Evolutionary conservation across 1,140 invertebrate species (phyloP), one percentile per base, ranked within the genome.

Genomic region (Apis laboriosa): DNA sequence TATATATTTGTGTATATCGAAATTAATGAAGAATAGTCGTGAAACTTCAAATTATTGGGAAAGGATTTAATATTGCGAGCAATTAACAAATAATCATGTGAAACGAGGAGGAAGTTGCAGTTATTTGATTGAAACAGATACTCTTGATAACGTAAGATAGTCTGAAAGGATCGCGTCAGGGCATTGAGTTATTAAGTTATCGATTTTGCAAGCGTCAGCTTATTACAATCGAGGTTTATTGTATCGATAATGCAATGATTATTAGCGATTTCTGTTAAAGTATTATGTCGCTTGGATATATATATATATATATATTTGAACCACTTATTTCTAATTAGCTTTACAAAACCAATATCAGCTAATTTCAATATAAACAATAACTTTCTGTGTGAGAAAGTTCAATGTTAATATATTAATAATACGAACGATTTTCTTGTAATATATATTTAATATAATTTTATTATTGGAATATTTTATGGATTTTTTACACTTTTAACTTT

Each of bases 141-240:
- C 2, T 19, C 17, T n/a, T 34, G 21, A 51, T 28, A 24, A 28
- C 24, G 34, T 80, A 80, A 63, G 68, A 73, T 19, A 19, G 15
- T 19, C 49, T 15, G 19, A 28, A 55, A 43, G 24, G 43, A 11
- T 24, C 55, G 28, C 9, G 9, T 5, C 58, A 2, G 34, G 12
- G 34, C 13, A 73, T 51, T 60, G 19, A 13, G 55, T 81, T 67
- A 81, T 77, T 77, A 81, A 81, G 64, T 81, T 77, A 81, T 81
- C 63, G 80, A 81, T 81, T 74, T 67, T 81, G 15, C 21, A 77
- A 68, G 34, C 80, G n/a, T 9, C 21, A 34, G 70, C 71, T 80
- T 64, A 74, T 80, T 80, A 66, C 34, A 60, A 74, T 19, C 71
- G 7, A n/a, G 43, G 17, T 24, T 34, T 7, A 2, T 8, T 53